Evolutionary conservation across 1,140 invertebrate genomes (phyloP), one percentile per base, ranked within the genome.

Genomic region (Monochamus saltuarius): DNA sequence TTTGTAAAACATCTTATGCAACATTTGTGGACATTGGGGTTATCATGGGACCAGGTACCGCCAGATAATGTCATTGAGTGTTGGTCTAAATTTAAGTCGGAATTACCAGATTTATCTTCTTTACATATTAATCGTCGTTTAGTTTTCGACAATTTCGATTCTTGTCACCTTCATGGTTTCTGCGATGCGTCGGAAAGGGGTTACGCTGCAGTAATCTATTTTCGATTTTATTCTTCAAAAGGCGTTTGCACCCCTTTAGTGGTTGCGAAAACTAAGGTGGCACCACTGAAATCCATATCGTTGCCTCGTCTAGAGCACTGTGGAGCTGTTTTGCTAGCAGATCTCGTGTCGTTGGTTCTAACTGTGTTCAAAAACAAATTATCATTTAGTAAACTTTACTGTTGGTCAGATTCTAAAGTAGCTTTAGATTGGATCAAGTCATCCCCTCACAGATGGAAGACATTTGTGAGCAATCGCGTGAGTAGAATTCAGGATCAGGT

Each of bases 1-100:
- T 40, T n/a, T 6, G 66, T 70, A 3, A 80, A 81, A 67, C 72
- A 79, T 0, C 56, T 80, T 0, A 72, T 81, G 19, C 78, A 81
- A 66, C 59, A 68, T 13, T 37, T 80, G 1, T 78, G 77, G 76
- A 34, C 69, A 13, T 7, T 54, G 10, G 56, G 69, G 7, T 11
- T 70, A 4, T 65, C 62, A 3, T 81, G 78, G 79, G 79, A 81
- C 56, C 62, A 75, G 11, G 11, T 36, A 7, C 13, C 75, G 6
- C 34, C 42, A 29, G 22, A 29, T 29, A 29, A 29, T 29, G 22
- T 29, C 22, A 29, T 29, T 29, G 22, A 29, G 22, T 29, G 22
- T 6, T 29, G 22, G 22, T 29, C 22, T 29, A 29, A 29, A 29
- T 29, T 29, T 29, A 29, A 29, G 22, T 29, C 22, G 2, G 22